Percentiles rank a stretch among this genome's conserved stretches.
Evolutionary conservation across 2,113 vertebrate species (phyloP).

Genomic region (Candoia aspera): DNA sequence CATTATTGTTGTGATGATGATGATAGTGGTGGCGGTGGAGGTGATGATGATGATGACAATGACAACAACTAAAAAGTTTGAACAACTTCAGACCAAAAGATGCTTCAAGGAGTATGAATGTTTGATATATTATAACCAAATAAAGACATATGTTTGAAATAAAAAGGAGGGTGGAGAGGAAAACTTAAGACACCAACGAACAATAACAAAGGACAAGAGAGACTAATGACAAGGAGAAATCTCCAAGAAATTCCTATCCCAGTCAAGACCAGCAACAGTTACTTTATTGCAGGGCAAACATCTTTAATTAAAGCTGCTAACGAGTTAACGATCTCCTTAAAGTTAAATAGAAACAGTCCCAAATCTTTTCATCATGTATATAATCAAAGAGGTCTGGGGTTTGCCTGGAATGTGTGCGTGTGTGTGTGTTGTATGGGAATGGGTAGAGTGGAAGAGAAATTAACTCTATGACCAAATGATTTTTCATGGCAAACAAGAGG

Average conservation of each 20-base stretch:
- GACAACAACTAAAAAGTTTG: conserved; percentile 39
- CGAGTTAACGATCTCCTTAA: conserved; percentile 53
- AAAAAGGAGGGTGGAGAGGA: conserved; percentile 46
- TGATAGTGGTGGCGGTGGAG: background rate
- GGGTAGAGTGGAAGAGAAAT: conserved; percentile 39
- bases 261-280: conserved; percentile 68
- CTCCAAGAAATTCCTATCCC: conserved; percentile 81
- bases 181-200: conserved; percentile 63
- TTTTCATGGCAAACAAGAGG: conserved; percentile 65
- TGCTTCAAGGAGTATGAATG: conserved; percentile 49
- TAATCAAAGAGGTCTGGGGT: conserved; percentile 62
- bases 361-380: conserved; percentile 51
- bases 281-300: conserved; percentile 52
- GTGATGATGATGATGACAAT: background rate
- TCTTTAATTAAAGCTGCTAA: conserved; percentile 51
- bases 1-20: conserved; percentile 37
- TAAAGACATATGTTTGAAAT: conserved; percentile 58
- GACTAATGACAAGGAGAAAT: conserved; percentile 79
- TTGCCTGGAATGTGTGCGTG: conserved; percentile 41
- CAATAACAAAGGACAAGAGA: conserved; percentile 78
- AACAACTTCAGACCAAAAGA: conserved; percentile 54
- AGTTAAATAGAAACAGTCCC: conserved; percentile 38
- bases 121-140: conserved; percentile 57
- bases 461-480: conserved; percentile 70
- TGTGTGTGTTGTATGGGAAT: conserved; percentile 23